Evolutionary conservation across 2,113 vertebrate genomes (phyloP), one percentile per base, ranked within the genome.

Genomic region (Brachypodius melanocephalos): DNA sequence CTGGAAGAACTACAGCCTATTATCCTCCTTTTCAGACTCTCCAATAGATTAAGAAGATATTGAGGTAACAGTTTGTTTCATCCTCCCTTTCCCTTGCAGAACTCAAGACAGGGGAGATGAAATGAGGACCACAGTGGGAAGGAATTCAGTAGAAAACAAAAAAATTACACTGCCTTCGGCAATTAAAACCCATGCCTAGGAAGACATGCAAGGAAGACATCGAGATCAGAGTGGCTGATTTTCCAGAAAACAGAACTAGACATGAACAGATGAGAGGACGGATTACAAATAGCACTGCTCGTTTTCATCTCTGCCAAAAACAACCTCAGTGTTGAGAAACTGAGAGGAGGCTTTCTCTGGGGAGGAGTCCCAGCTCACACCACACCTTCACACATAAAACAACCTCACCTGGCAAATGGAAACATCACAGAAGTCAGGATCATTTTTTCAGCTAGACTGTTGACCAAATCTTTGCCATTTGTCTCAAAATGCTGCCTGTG

Each of bases 151-250:
- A 83, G 59, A 63, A 83, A 76, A 88, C 3, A 83, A 88, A 82
- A 75, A 86, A 78, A 80, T 12, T 29, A 88, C 10, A 63, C 18
- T 61, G 46, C 12, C n/a, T 90, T 88, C 57, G 59, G 34, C 82
- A 82, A 68, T 38, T 65, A 54, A 81, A 93, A 58, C 18, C 28
- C 73, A 87, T 76, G 83, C 86, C 95, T 94, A 84, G 84, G 61
- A 80, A 90, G 91, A 95, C 81, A 91, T 88, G 85, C 89, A 93
- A 91, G 72, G 67, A 95, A 90, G 83, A 92, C 42, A 63, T 1
- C 43, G 89, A 93, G 90, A 95, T 84, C 82, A 86, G 90, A 94
- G 85, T 90, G 88, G 92, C 92, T 94, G 88, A 93, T 93, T 90
- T 96, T 96, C 91, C 93, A 88, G 75, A 74, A 80, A 85, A 90